phyloP scores from a whole-genome alignment of 2,113 vertebrate species.

The Chrysemys picta region DNA sequence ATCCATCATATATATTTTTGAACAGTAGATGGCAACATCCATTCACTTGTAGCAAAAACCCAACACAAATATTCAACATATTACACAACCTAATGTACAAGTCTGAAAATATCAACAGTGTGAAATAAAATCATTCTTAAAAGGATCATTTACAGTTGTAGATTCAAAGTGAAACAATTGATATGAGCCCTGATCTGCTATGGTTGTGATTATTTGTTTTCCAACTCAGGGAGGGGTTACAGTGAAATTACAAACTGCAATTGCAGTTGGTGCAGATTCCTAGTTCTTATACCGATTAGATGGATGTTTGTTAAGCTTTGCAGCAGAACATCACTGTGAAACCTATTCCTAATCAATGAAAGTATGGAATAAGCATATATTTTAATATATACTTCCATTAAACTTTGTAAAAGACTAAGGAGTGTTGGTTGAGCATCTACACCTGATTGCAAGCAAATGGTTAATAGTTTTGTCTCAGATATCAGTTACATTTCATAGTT shows the following conservation, averaged over 20 bases:
- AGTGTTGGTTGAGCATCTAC: background rate
- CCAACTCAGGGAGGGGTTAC: background rate
- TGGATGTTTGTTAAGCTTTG: background rate
- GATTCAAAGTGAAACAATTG: background rate
- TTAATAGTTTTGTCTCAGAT: background rate
- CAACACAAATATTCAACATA: fast-evolving
- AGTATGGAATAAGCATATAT: background rate
- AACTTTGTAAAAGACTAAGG: background rate
- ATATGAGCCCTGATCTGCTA: background rate
- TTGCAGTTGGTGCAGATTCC: background rate
- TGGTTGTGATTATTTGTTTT: background rate
- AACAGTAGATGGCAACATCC: conserved; percentile 80
- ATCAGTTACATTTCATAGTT: background rate
- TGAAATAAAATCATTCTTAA: background rate
- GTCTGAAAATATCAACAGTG: background rate
- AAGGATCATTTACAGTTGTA: background rate
- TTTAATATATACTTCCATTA: background rate
- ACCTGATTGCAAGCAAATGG: background rate
- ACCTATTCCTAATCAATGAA: background rate
- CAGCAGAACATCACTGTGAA: background rate
- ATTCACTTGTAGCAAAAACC: conserved; percentile 64
- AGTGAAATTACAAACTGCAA: background rate
- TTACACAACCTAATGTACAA: background rate
- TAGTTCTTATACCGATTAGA: background rate
- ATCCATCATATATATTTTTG: conserved; percentile 26